Conservation (phyloP, 2,113 vertebrate genomes). For the Poeciliopsis occidentalis region DNA sequence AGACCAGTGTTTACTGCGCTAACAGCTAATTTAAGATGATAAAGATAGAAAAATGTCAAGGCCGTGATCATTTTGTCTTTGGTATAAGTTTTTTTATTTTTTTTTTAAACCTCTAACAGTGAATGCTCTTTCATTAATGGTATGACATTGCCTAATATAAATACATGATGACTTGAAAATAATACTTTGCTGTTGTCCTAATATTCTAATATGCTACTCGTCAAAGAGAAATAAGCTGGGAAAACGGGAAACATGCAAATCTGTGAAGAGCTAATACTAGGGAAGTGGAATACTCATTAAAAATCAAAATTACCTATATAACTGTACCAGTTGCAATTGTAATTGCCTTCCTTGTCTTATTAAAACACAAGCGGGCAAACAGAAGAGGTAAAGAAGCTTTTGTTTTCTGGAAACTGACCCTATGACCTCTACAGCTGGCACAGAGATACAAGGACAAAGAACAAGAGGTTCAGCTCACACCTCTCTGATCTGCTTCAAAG, state of each 20-base stretch:
- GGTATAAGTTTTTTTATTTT: neutral
- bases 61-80: too few species aligned
- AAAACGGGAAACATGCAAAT: too few species aligned
- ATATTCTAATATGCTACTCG: too few species aligned
- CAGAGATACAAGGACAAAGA: constrained; percentile 23
- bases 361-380: constrained; percentile 32
- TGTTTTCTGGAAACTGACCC: constrained; percentile 16
- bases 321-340: neutral
- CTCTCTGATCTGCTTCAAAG: constrained; percentile 61
- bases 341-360: constrained; percentile 16
- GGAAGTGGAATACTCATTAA: too few species aligned
- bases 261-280: too few species aligned
- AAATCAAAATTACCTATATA: neutral
- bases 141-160: neutral
- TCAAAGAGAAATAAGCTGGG: too few species aligned
- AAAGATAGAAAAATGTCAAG: too few species aligned
- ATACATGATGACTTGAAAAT: neutral
- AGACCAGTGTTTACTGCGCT: neutral
- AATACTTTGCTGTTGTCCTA: neutral
- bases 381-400: constrained; percentile 22
- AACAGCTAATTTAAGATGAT: neutral
- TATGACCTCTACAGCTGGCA: constrained; percentile 41
- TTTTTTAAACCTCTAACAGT: neutral
- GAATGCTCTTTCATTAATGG: neutral
- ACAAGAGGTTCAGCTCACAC: constrained; percentile 39